Percentiles rank a stretch among this genome's conserved stretches.
These are phyloP conservation scores for Pseudomyrmex sp. DNA, from an alignment of 1,140 invertebrate genomes.

Conservation along the genomic window DNA sequence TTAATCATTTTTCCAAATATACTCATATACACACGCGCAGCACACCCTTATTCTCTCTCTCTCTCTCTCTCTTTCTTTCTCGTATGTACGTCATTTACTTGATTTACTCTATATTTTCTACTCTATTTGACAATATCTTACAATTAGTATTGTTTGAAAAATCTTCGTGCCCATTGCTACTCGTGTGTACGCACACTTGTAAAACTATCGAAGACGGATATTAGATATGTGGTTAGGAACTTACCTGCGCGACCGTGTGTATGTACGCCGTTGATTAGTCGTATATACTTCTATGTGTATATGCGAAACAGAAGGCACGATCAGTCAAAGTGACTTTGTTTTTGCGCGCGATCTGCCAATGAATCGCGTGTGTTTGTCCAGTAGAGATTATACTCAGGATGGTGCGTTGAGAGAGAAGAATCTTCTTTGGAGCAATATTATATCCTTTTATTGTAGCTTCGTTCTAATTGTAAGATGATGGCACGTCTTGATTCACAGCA, in stretches of 20 bases:
- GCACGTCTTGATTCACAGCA: constrained; percentile 22
- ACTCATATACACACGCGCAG: background rate
- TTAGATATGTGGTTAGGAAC: background rate
- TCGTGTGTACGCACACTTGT: background rate
- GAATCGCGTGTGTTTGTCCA: background rate
- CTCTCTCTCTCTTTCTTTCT: no score
- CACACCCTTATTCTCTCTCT: background rate
- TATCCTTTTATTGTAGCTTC: constrained; percentile 6
- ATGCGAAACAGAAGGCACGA: background rate
- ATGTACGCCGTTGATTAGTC: constrained; percentile 13
- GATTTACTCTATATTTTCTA: background rate
- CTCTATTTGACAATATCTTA: background rate
- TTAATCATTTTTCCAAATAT: no score
- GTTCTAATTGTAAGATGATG: constrained; percentile 12
- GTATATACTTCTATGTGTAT: background rate
- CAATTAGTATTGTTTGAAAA: background rate
- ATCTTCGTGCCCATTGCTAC: constrained; percentile 33
- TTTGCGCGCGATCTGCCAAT: constrained; percentile 19
- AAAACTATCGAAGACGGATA: background rate
- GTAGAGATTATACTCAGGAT: constrained; percentile 15
- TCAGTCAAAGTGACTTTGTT: constrained; percentile 29
- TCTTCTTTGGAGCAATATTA: background rate
- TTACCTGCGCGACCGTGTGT: constrained; percentile 31
- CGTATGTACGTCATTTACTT: no score
- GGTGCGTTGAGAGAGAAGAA: background rate